Base-by-base conservation (phyloP, 2,797 vertebrate genomes). In the Halcyon leucocephala region DNA sequence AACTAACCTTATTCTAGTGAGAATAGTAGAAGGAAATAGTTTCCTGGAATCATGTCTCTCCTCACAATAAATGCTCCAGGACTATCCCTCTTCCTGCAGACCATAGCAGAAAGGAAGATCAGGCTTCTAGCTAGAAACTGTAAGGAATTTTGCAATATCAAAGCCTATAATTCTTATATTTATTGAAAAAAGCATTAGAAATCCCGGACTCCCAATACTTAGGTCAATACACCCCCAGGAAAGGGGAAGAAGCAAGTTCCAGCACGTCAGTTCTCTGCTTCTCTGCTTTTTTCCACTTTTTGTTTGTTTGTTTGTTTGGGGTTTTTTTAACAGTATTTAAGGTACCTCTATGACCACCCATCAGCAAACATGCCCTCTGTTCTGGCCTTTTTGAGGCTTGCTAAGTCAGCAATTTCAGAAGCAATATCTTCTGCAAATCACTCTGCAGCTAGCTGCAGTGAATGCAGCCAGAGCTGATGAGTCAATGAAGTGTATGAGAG, bases 331-430 rank as follows among this genome's bases (percentile, higher is more conserved):
- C 5, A 33, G 6, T 15, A 24, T 71, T 65, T 64, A 67, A 69
- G 5, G 0, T 37, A 52, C 28, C 14, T 74, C 28, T 87, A 6
- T 67, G 69, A 66, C 10, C n/a, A 89, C 58, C 51, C 17, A 82
- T 95, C 62, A 84, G 42, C 33, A 15, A 31, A 62, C 88, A 92
- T 31, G 17, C 14, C 35, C 39, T 80, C 49, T 77, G 13, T 69
- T 41, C 60, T 51, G 41, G 26, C 16, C 62, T 79, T 74, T 86
- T 42, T 5, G 9, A 90, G 52, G 8, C 13, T 74, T 1, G 1
- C 89, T 87, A 87, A 80, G 60, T 89, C 89, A 92, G 84, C 85
- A 76, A n/a, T 83, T 90, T 87, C 69, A 69, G 84, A 85, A 64
- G 57, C 60, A 87, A 2, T 61, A 42, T 46, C 44, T 78, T 60